Conservation (phyloP, 2,888 invertebrate genomes). For the Calliopum simillimum region DNA sequence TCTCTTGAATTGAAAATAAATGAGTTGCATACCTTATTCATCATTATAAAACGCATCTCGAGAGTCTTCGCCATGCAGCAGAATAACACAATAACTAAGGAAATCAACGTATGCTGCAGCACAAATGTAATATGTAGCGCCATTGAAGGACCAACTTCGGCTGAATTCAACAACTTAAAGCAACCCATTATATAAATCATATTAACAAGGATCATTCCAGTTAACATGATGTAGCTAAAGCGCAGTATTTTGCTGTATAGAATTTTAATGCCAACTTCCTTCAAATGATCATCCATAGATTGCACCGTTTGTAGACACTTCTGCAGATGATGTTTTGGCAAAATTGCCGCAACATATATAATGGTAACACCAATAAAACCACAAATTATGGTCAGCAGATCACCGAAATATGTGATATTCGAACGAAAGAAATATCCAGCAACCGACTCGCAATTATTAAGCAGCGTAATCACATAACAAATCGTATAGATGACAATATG, state of each 20-base stretch:
- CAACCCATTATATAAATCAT: conserved; percentile 56
- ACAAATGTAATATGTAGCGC: conserved; percentile 61
- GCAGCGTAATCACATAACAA: conserved; percentile 59
- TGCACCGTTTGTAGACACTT: conserved; percentile 56
- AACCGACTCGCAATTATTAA: conserved; percentile 61
- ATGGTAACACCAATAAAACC: conserved; percentile 63
- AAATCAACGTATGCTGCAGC: conserved; percentile 61
- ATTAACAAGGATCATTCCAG: conserved; percentile 54
- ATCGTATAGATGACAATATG: conserved; percentile 54
- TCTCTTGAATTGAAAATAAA: not conserved
- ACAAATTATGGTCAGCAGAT: conserved; percentile 61
- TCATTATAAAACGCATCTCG: conserved; percentile 60
- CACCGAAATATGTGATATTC: conserved; percentile 61
- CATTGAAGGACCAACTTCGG: conserved; percentile 52
- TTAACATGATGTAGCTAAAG: conserved; percentile 55
- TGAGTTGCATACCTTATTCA: conserved; percentile 57
- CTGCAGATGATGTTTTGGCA: conserved; percentile 59
- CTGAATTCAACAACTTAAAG: conserved; percentile 55
- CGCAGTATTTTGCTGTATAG: conserved; percentile 62
- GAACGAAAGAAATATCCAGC: conserved; percentile 65
- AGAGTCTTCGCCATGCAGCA: conserved; percentile 57
- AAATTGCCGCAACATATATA: conserved; percentile 59
- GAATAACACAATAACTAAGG: conserved; percentile 56
- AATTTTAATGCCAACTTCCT: conserved; percentile 60
- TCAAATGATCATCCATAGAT: conserved; percentile 57